Evolutionary conservation across 2,888 invertebrate species (phyloP).

Genomic region (Dolichomitus sp.): DNA sequence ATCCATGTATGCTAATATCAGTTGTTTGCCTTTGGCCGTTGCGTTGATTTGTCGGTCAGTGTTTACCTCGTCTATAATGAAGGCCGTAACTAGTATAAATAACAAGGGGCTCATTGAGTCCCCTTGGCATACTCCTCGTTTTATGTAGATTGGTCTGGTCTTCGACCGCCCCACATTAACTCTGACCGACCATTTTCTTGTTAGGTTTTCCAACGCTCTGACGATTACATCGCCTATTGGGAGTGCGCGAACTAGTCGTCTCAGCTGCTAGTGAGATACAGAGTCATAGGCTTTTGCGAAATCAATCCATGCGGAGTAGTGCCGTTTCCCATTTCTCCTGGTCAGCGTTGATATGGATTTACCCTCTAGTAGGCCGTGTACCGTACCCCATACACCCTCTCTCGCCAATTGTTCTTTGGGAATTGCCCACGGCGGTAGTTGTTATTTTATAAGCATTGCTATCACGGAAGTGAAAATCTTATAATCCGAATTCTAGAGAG

Average conservation of each 20-base stretch:
- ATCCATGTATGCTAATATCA: too few species aligned
- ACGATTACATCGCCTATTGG: background rate
- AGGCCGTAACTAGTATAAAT: conserved; percentile 54
- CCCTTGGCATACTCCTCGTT: conserved; percentile 55
- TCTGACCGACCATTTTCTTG: background rate
- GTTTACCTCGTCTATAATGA: too few species aligned
- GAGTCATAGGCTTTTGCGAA: conserved; percentile 55
- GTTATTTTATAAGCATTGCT: conserved; percentile 26
- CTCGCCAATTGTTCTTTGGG: conserved; percentile 63
- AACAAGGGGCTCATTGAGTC: conserved; percentile 62
- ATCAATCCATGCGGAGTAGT: conserved; percentile 69
- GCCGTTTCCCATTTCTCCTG: conserved; percentile 40
- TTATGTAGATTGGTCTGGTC: conserved; percentile 33
- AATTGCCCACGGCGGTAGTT: conserved; percentile 58
- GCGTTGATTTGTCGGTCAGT: too few species aligned
- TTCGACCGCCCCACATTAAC: background rate
- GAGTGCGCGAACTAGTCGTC: conserved; percentile 17
- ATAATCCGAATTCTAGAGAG: conserved; percentile 73
- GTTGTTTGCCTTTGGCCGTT: too few species aligned
- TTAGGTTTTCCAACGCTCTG: background rate
- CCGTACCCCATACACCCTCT: conserved; percentile 71
- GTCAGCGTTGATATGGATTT: conserved; percentile 65
- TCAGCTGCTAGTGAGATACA: conserved; percentile 38
- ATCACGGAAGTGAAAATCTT: conserved; percentile 70
- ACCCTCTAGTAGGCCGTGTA: conserved; percentile 70